Evolutionary conservation across 1,140 invertebrate species (phyloP).

Genomic region (Temnothorax longispinosus): DNA sequence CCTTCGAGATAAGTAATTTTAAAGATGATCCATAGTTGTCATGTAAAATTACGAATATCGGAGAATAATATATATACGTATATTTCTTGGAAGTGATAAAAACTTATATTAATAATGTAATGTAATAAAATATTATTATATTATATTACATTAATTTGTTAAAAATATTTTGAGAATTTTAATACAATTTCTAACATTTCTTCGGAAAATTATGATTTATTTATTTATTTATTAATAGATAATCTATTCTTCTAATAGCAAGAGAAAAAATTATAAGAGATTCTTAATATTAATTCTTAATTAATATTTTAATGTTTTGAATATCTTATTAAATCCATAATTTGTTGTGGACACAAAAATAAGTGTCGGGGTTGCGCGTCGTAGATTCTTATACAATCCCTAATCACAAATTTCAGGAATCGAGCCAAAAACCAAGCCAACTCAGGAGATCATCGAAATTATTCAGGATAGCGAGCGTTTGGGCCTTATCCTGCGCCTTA

Average conservation of each 20-base stretch:
- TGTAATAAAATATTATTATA: too few relatives aligned
- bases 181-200: too few relatives aligned
- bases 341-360: background rate
- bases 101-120: background rate
- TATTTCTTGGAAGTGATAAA: background rate
- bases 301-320: background rate
- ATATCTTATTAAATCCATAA: background rate
- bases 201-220: too few relatives aligned
- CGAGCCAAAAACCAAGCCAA: background rate
- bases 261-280: background rate
- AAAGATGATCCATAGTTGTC: background rate
- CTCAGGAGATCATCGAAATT: background rate
- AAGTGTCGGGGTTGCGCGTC: background rate
- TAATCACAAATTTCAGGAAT: background rate
- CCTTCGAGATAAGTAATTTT: background rate
- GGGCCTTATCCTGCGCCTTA: conserved; percentile 67
- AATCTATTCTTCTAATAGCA: too few relatives aligned
- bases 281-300: background rate
- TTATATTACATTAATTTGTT: too few relatives aligned
- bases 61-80: background rate
- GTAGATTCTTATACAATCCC: background rate
- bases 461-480: conserved; percentile 57
- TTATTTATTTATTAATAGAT: too few relatives aligned
- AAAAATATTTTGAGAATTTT: too few relatives aligned
- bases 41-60: background rate